Evolutionary conservation across 2,113 vertebrate genomes (phyloP).

Genomic region (human): GRCh38 chr14:88888501-88889000

Average conservation of each 20-base stretch:
- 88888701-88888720: neutral
- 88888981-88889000: neutral
- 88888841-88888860: neutral
- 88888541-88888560: neutral
- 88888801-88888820: neutral
- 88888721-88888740: neutral
- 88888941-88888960: neutral
- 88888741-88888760: neutral
- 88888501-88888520: neutral
- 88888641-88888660: neutral
- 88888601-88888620: neutral
- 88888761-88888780: neutral
- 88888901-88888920: neutral
- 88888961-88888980: neutral
- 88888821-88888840: neutral
- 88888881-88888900: neutral
- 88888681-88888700: neutral
- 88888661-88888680: neutral
- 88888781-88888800: neutral
- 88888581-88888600: neutral
- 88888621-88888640: neutral
- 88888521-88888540: neutral
- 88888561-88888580: neutral
- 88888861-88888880: neutral
- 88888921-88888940: neutral